Conservation (phyloP, 1,140 invertebrate genomes). For the Neomicropteryx cornuta region DNA sequence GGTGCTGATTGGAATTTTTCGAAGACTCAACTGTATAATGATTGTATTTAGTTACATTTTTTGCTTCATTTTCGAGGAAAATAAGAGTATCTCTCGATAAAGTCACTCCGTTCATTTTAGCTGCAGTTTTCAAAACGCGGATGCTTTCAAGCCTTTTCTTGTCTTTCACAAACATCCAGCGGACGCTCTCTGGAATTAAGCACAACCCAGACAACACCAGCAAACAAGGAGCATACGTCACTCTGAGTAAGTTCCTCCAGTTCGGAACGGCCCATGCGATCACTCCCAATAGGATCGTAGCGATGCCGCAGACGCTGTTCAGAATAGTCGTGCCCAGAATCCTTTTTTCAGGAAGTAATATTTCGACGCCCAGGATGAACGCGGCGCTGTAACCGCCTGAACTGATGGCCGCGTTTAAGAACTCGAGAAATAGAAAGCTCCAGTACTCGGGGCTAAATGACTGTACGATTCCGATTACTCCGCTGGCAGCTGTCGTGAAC, state of each 20-base stretch:
- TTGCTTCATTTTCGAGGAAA: constrained; percentile 33
- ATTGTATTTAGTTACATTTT: too few relatives aligned
- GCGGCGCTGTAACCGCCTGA: constrained; percentile 44
- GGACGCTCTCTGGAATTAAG: constrained; percentile 43
- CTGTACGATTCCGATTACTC: constrained; percentile 41
- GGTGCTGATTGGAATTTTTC: constrained; percentile 19
- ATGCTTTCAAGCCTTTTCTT: constrained; percentile 45
- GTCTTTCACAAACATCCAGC: constrained; percentile 58
- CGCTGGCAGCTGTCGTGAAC: constrained; percentile 32
- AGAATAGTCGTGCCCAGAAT: constrained; percentile 52
- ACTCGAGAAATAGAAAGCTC: constrained; percentile 45
- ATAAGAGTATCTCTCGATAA: constrained; percentile 45
- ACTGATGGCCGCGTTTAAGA: constrained; percentile 41
- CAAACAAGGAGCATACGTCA: constrained; percentile 47
- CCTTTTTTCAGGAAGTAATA: constrained; percentile 51
- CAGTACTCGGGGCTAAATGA: constrained; percentile 46
- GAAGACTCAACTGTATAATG: constrained; percentile 26
- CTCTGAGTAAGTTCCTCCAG: constrained; percentile 51
- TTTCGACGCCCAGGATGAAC: constrained; percentile 51
- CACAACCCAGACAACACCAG: constrained; percentile 42
- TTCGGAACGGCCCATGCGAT: constrained; percentile 48
- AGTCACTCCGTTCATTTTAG: constrained; percentile 47
- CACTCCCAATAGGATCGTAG: constrained; percentile 47
- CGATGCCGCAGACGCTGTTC: constrained; percentile 51
- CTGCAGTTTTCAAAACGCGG: constrained; percentile 42